A percentile compares a stretch with the other conserved stretches of the same genome.
phyloP scores from a whole-genome alignment of 2,797 vertebrate species.

The Leptoclinus maculatus region DNA sequence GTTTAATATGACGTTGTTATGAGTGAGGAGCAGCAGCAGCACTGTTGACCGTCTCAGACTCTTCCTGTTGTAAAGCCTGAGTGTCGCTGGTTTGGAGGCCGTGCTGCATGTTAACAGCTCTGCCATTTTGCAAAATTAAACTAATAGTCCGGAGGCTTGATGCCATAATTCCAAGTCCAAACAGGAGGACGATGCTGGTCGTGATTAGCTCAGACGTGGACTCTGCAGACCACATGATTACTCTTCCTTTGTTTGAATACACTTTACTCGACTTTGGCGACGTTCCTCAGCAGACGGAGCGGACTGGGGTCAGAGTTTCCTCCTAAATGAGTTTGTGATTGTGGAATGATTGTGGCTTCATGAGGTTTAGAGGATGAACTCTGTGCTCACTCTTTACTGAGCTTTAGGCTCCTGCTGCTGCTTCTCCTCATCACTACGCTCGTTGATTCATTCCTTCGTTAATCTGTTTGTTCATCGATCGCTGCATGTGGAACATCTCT shows the following conservation, averaged over 20 bases:
- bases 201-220: not conserved
- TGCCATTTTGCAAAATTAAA: not conserved
- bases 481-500: not conserved
- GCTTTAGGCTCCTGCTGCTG: not conserved
- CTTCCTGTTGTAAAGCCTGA: not conserved
- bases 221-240: not conserved
- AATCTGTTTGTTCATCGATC: not conserved
- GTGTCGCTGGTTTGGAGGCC: not conserved
- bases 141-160: not conserved
- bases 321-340: too few species aligned
- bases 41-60: not conserved
- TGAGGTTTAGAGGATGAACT: not conserved
- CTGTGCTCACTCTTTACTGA: too few species aligned
- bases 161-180: not conserved
- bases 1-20: not conserved
- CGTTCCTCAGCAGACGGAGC: too few species aligned
- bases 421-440: fast-evolving
- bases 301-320: too few species aligned
- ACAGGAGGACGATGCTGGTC: not conserved
- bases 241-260: not conserved
- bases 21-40: not conserved
- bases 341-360: not conserved
- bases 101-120: not conserved
- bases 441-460: not conserved
- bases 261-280: too few species aligned